Conservation (phyloP, 2,113 vertebrate species). For the Vidua macroura region DNA sequence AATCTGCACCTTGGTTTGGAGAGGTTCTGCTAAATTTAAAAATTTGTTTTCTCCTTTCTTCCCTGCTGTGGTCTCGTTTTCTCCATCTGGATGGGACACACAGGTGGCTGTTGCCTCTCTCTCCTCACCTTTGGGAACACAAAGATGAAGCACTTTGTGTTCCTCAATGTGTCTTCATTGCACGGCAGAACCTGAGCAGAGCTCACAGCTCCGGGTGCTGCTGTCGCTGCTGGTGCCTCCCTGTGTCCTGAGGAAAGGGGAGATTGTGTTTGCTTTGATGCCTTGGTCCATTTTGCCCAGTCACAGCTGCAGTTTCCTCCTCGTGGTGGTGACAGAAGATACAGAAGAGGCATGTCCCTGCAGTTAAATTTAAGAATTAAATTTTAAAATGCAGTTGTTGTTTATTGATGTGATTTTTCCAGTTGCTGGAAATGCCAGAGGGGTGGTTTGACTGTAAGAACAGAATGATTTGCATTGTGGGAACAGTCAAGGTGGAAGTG, state of each 20-base stretch:
- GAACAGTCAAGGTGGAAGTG: background rate
- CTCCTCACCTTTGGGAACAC: background rate
- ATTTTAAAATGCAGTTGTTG: background rate
- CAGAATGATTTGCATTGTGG: background rate
- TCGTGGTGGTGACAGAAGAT: background rate
- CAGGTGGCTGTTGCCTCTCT: background rate
- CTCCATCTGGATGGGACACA: accelerated
- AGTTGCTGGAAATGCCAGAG: background rate
- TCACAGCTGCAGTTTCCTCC: background rate
- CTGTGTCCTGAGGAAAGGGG: background rate
- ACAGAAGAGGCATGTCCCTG: background rate
- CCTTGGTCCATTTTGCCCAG: background rate
- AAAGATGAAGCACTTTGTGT: too few relatives aligned
- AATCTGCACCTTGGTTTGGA: background rate
- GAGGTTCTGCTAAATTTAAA: background rate
- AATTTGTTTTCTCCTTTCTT: background rate
- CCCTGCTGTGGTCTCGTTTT: background rate
- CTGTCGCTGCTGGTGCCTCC: background rate
- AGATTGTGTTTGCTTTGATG: accelerated
- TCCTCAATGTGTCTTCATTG: background rate
- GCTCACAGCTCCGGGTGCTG: background rate
- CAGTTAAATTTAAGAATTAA: background rate
- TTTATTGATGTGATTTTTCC: background rate
- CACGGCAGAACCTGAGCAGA: background rate
- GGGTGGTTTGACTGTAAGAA: background rate